Evolutionary conservation across 2,113 vertebrate genomes (phyloP), one percentile per base, ranked within the genome.

Genomic region (Neolamprologus kungweensis): DNA sequence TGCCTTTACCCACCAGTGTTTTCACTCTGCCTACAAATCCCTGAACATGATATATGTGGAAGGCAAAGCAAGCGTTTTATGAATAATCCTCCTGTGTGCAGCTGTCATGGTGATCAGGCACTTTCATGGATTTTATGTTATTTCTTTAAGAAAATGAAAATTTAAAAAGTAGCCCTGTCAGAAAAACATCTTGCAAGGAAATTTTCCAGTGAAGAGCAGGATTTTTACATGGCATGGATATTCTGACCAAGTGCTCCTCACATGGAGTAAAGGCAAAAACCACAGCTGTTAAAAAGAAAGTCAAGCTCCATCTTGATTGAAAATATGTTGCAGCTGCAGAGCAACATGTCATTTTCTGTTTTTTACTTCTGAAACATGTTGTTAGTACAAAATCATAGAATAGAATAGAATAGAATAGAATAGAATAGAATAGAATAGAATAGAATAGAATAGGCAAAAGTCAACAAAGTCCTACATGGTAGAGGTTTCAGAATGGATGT

Each of bases 81-180:
- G 95, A 97, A 96, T 96, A 94, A 63, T 94, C 82, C 86, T 65
- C 81, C 95, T 96, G 92, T 96, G 91, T 92, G 90, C 80, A 65
- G 89, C 91, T 93, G 93, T 89, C 93, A 14, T 28, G 40, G 80
- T 28, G 54, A 73, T 95, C 89, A 90, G 68, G 94, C 92, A 51
- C 65, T 45, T 79, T 82, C 75, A 65, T 65, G 68, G 80, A 80
- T 93, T 78, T 89, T 16, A 57, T 91, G 87, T 89, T 88, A 80
- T 89, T 85, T 92, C 80, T 80, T 73, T 42, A 16, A 26, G 37
- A 26, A 26, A 50, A 47, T 47, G 0, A 11, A 73, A 73, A 73
- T 75, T 6, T 2, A 71, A 78, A 75, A 33, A 89, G 51, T 40
- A 26, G 13, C 68, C 35, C 58, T 9, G 26, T 89, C 85, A 51